Evolutionary conservation across 2,113 vertebrate species (phyloP), one percentile per base, ranked within the genome.

Genomic region (Poecilia latipinna): DNA sequence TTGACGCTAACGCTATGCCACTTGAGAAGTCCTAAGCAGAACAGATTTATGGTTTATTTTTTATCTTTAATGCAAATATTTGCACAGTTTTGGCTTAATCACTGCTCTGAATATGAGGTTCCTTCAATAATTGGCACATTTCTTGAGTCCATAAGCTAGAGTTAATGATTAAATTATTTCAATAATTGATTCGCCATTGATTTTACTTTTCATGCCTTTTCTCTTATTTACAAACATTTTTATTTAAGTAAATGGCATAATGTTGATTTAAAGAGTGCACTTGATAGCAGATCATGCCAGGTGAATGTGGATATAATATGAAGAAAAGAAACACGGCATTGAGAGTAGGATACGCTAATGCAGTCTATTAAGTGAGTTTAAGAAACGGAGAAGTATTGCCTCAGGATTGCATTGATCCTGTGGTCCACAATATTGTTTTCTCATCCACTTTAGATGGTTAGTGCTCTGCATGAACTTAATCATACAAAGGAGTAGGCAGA

Each of bases 391-490:
- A 68, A 24, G 37, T 13, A 42, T 17, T 37, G 60, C 24, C 15
- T 64, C 12, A 51, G 12, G 51, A 39, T 19, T n/a, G 22, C 24
- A 73, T 81, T 73, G 82, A 79, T 84, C 68, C 8, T 22, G 28
- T 68, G 68, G 71, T 80, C 31, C 24, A 13, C 24, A 22, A 63
- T 17, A 15, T 11, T 28, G 37, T 71, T 75, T 61, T 76, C 11
- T 63, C 37, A 26, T 70, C 26, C 29, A n/a, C 75, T 54, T 65
- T 32, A 22, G 44, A 42, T 37, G 32, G 32, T 61, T 31, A 65
- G 22, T 51, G 32, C 37, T 62, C 73, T 42, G 54, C 4, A 63
- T 68, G 3, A 68, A 72, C 78, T 61, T 66, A 5, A 72, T 48
- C 48, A 12, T 74, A 44, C 5, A 12, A 22, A 42, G 10, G n/a